Base-by-base conservation (phyloP, 2,797 vertebrate species). In the Salarias fasciatus region DNA sequence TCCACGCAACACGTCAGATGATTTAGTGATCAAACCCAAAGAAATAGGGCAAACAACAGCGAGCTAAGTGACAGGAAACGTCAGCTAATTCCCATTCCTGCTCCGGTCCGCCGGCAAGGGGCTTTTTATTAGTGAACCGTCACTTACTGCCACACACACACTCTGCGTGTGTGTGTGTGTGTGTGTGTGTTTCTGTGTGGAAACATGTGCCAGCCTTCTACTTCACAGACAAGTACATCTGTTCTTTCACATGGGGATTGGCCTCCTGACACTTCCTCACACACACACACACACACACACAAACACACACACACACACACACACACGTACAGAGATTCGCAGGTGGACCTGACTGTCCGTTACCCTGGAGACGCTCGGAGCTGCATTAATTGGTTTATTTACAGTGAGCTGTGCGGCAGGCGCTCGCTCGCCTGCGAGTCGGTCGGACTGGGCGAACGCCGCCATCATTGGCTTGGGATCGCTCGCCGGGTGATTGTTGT, bases 321-420 rank as follows among this genome's bases (percentile, higher is more conserved):
- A 66, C 60, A 50, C 47, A 45, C 9, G 56, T 15, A 60, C 55
- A 44, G 40, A 15, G 40, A 61, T 44, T 61, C 65, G 67, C 86
- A 85, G 79, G 72, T 84, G 78, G 66, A 70, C 53, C 28, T 31
- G 57, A 64, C 49, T 63, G 69, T 50, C 41, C 6, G 9, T 76
- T 53, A 80, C 82, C 56, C 71, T 28, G 37, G 79, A 77, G 83
- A 80, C 53, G n/a, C n/a, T 13, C 49, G 29, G 51, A n/a, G 49
- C 50, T 44, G 28, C 60, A 75, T 83, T 84, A 80, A 88, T 85
- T 76, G 73, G 60, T 76, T 83, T 73, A 65, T 83, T 81, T 78
- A 63, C 56, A 62, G 68, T 59, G 18, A 5, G 35, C 66, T 31
- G 53, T 55, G 37, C 43, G 11, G 41, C 30, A 13, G 67, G 55